Percentiles rank a stretch among this genome's conserved stretches.
These are phyloP conservation scores for Aromia moschata DNA, from an alignment of 2,888 invertebrate genomes.

Conservation along the genomic window DNA sequence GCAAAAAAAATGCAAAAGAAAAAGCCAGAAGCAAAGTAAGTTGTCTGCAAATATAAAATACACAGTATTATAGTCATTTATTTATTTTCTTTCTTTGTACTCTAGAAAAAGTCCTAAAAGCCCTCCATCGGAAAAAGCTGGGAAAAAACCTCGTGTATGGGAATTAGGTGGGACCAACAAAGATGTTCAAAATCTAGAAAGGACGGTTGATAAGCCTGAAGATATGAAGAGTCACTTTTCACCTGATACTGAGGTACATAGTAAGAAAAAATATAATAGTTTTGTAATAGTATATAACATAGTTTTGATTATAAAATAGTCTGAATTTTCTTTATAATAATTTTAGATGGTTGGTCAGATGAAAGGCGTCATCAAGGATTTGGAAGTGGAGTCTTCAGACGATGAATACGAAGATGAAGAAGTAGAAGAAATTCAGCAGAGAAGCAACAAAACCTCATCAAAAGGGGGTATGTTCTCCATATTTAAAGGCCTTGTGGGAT, in stretches of 20 bases:
- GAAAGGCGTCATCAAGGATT: constrained; percentile 82
- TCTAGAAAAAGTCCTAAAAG: constrained; percentile 65
- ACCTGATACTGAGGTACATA: constrained; percentile 73
- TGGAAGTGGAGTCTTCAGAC: constrained; percentile 81
- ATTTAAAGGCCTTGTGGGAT: constrained; percentile 85
- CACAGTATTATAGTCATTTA: neutral
- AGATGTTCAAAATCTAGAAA: constrained; percentile 82
- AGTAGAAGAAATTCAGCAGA: constrained; percentile 60
- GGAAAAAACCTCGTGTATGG: constrained; percentile 92
- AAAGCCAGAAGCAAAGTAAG: constrained; percentile 71
- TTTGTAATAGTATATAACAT: too few relatives aligned
- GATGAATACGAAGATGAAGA: constrained; percentile 73
- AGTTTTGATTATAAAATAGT: too few relatives aligned
- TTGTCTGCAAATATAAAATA: constrained; percentile 20
- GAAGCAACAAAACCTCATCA: constrained; percentile 44
- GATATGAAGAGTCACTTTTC: constrained; percentile 69
- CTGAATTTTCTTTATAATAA: too few relatives aligned
- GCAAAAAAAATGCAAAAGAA: constrained; percentile 79
- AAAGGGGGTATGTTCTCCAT: constrained; percentile 81
- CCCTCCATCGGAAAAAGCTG: constrained; percentile 71
- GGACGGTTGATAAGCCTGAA: constrained; percentile 79
- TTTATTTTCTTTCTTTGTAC: constrained; percentile 7
- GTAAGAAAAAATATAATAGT: too few relatives aligned
- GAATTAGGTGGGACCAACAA: constrained; percentile 82
- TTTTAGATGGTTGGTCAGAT: constrained; percentile 86